Percentiles rank a stretch among this genome's conserved stretches.
phyloP scores from a whole-genome alignment of 1,140 invertebrate genomes.

The Sarcophaga bullata region DNA sequence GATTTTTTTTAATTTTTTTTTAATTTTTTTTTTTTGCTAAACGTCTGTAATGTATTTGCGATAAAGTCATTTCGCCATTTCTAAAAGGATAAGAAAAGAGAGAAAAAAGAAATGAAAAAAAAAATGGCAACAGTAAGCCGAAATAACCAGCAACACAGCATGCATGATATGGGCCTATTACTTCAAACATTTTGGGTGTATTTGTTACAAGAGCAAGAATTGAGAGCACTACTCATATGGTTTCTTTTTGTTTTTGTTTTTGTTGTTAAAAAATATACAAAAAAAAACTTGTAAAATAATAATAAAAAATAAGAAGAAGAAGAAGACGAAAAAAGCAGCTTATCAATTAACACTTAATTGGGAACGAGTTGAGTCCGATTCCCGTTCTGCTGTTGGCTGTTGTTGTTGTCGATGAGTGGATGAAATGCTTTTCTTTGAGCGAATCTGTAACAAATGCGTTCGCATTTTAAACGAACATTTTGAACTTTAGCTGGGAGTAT shows the following conservation, averaged over 20 bases:
- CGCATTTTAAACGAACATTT: not conserved
- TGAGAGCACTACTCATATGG: not conserved
- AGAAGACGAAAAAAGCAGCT: not conserved
- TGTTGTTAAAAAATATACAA: not conserved
- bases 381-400: not conserved
- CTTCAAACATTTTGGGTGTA: not conserved
- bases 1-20: not conserved
- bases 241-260: not conserved
- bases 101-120: not conserved
- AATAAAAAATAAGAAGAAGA: not conserved
- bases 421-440: not conserved
- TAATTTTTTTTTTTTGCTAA: not conserved
- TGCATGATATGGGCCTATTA: not conserved
- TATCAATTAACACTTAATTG: conserved; percentile 5
- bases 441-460: not conserved
- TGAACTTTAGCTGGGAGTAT: not conserved
- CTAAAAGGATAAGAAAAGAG: not conserved
- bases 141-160: not conserved
- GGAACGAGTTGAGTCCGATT: not conserved
- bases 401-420: not conserved
- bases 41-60: not conserved
- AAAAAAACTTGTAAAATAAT: too few species aligned
- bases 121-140: not conserved
- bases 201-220: not conserved
- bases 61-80: not conserved